phyloP scores from a whole-genome alignment of 2,888 invertebrate genomes.

The Drosophila mulleri region DNA sequence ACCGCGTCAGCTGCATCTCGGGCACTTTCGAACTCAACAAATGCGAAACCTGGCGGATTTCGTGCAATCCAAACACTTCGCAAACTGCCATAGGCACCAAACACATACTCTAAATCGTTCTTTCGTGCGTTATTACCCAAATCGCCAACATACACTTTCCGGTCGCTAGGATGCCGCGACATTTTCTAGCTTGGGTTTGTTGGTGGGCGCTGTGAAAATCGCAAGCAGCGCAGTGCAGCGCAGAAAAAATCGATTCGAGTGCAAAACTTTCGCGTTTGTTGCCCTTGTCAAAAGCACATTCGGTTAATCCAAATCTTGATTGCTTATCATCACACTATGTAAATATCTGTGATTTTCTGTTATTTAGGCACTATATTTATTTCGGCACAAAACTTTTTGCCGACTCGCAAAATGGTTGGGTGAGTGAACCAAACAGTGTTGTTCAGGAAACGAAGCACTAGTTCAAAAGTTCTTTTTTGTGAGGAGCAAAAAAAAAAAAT shows the following conservation, averaged over 20 bases:
- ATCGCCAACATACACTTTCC: conserved; percentile 98
- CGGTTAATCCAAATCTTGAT: conserved; percentile 36
- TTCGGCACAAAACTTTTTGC: conserved; percentile 76
- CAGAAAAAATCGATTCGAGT: conserved; percentile 74
- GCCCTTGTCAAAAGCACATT: conserved; percentile 37
- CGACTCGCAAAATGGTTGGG: conserved; percentile 59
- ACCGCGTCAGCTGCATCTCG: conserved; percentile 96
- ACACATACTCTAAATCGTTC: conserved; percentile 96
- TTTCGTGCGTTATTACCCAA: conserved; percentile 96
- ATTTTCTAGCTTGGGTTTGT: conserved; percentile 65
- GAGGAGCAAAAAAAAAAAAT: conserved; percentile 21
- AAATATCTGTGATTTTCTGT: conserved; percentile 37
- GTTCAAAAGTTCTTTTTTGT: conserved; percentile 13
- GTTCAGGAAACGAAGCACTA: conserved; percentile 29
- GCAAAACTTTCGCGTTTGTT: conserved; percentile 47
- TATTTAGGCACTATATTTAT: conserved; percentile 64
- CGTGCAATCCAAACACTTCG: conserved; percentile 99
- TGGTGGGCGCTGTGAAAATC: conserved; percentile 56
- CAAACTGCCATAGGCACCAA: conserved; percentile 95
- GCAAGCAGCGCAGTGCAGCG: conserved; percentile 48
- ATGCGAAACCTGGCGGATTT: conserved; percentile 96
- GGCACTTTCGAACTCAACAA: conserved; percentile 96
- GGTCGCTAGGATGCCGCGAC: conserved; percentile 89
- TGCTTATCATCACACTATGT: conserved; percentile 52
- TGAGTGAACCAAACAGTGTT: conserved; percentile 37